phyloP scores from a whole-genome alignment of 2,888 invertebrate genomes.

The Calliopum simillimum region DNA sequence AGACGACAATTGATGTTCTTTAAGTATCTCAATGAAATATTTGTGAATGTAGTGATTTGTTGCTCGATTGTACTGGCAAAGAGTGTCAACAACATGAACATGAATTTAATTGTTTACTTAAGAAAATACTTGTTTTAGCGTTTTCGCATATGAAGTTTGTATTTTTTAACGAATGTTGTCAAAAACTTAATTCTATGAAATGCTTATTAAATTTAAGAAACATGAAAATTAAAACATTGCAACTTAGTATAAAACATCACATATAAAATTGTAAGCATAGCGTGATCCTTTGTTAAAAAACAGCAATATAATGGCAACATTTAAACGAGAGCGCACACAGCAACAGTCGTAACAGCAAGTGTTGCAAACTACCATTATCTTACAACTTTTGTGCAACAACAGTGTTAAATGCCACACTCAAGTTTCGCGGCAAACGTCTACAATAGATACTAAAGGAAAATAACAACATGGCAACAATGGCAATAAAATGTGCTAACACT shows the following conservation, averaged over 20 bases:
- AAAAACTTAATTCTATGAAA: no score
- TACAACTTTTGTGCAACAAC: slow-evolving; percentile 15
- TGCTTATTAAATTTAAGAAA: no score
- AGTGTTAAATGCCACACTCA: slow-evolving; percentile 35
- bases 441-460: background rate
- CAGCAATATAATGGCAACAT: background rate
- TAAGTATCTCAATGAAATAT: slow-evolving; percentile 40
- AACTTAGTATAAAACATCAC: no score
- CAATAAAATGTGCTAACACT: background rate
- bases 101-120: no score
- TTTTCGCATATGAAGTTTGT: no score
- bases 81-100: no score
- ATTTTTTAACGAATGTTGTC: no score
- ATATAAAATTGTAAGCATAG: no score
- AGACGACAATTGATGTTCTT: slow-evolving; percentile 39
- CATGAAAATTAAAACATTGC: no score
- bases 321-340: background rate
- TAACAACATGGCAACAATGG: background rate
- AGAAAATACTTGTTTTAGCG: no score
- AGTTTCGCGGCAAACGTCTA: slow-evolving; percentile 21
- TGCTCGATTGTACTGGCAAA: background rate
- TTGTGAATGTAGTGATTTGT: slow-evolving; percentile 24
- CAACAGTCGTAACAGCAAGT: background rate
- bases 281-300: no score
- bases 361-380: slow-evolving; percentile 8